Conservation (phyloP, 2,113 vertebrate species). For the Rhinoderma darwinii region DNA sequence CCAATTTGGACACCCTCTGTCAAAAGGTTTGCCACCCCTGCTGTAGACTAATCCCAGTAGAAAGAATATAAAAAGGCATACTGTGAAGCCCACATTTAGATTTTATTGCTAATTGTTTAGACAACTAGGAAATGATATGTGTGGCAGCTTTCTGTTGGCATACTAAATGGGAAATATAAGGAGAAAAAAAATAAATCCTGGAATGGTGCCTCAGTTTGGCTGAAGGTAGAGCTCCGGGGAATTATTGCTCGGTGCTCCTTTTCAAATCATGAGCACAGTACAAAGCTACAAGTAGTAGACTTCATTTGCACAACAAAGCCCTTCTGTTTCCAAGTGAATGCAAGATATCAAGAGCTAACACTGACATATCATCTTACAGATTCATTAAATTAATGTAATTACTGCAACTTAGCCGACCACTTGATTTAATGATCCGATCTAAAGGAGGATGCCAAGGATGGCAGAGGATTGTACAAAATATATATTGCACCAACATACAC, state of each 20-base stretch:
- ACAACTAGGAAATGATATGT: slow-evolving; percentile 8
- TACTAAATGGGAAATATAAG: slow-evolving; percentile 37
- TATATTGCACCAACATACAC: slow-evolving; percentile 29
- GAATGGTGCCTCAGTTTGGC: slow-evolving; percentile 48
- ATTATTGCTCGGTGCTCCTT: slow-evolving; percentile 45
- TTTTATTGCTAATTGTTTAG: slow-evolving; percentile 12
- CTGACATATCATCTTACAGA: slow-evolving; percentile 59
- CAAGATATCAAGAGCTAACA: slow-evolving; percentile 58
- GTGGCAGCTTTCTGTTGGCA: slow-evolving; percentile 6
- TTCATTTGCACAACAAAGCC: slow-evolving; percentile 59
- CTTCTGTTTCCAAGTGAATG: slow-evolving; percentile 53
- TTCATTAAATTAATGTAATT: slow-evolving; percentile 60
- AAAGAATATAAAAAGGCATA: background rate
- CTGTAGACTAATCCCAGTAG: background rate
- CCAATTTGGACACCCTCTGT: background rate
- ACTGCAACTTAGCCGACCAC: slow-evolving; percentile 58
- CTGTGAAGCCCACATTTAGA: background rate
- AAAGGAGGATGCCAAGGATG: slow-evolving; percentile 28
- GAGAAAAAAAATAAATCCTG: slow-evolving; percentile 10
- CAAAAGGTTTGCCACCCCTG: background rate
- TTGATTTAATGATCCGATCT: slow-evolving; percentile 56
- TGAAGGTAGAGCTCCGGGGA: slow-evolving; percentile 41
- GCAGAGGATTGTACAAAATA: slow-evolving; percentile 24
- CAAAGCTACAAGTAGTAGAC: slow-evolving; percentile 53
- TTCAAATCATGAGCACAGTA: slow-evolving; percentile 57